phyloP scores from a whole-genome alignment of 2,113 vertebrate genomes.

The Tamias sibiricus region DNA sequence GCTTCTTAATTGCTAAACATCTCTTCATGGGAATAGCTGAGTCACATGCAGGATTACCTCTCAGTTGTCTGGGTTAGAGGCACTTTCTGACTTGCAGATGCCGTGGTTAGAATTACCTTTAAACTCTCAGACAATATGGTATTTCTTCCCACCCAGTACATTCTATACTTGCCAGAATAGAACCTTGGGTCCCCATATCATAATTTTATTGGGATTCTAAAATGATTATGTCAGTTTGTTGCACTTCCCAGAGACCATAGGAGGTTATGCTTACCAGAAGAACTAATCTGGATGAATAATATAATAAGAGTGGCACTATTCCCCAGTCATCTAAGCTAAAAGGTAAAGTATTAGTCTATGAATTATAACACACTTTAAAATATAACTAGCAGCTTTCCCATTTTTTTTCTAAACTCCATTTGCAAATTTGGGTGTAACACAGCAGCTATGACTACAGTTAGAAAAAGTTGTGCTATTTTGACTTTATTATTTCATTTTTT shows the following conservation, averaged over 20 bases:
- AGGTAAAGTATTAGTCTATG: background rate
- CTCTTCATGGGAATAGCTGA: background rate
- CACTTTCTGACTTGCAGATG: background rate
- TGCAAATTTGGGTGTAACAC: background rate
- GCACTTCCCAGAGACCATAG: background rate
- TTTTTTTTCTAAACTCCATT: conserved; percentile 8
- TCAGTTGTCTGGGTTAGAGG: background rate
- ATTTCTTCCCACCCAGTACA: too few relatives aligned
- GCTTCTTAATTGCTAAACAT: background rate
- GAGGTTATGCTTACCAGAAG: background rate
- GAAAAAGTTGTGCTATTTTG: background rate
- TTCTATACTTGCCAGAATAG: too few relatives aligned
- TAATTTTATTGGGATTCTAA: background rate
- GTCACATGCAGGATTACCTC: background rate
- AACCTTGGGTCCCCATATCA: too few relatives aligned
- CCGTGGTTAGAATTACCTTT: background rate
- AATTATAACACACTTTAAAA: background rate
- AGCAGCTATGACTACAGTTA: background rate
- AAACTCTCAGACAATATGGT: too few relatives aligned
- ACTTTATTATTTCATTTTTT: background rate
- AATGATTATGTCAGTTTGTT: background rate
- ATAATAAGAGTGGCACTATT: background rate
- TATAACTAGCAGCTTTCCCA: background rate
- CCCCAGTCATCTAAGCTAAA: background rate
- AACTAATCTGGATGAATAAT: background rate